Conservation (phyloP, 2,797 vertebrate species). For the Distichodus sexfasciatus region DNA sequence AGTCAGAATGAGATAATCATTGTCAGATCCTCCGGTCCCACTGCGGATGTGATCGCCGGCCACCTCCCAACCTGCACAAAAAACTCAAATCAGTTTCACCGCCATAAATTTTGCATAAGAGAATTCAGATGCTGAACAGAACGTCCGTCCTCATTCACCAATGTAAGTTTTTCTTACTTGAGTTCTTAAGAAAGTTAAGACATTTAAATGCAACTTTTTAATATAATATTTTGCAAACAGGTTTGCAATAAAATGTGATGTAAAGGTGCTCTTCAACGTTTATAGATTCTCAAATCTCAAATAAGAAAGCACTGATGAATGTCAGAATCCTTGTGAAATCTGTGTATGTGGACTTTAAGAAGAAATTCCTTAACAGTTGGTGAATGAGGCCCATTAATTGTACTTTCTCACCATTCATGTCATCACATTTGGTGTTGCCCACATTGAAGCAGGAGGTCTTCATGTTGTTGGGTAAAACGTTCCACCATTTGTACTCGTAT, state of each 20-base stretch:
- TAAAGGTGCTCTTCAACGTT: no score
- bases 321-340: no score
- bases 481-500: slow-evolving; percentile 99
- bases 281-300: no score
- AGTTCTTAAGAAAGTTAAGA: no score
- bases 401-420: slow-evolving; percentile 86
- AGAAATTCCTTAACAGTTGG: no score
- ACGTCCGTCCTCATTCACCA: background rate
- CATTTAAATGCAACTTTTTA: no score
- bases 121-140: background rate
- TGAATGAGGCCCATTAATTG: no score
- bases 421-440: slow-evolving; percentile 93
- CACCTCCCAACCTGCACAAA: slow-evolving; percentile 89
- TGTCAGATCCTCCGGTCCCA: slow-evolving; percentile 90
- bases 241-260: no score
- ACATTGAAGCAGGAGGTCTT: slow-evolving; percentile 98
- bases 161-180: no score
- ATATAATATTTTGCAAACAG: no score
- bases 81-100: background rate
- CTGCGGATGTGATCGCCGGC: slow-evolving; percentile 91
- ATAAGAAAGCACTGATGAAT: no score
- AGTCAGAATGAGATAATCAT: slow-evolving; percentile 96
- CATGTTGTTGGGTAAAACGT: slow-evolving; percentile 91
- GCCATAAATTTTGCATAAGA: background rate
- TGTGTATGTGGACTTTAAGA: no score